Evolutionary conservation across 2,113 vertebrate genomes (phyloP), one percentile per base, ranked within the genome.

Genomic region (Alligator sinensis): DNA sequence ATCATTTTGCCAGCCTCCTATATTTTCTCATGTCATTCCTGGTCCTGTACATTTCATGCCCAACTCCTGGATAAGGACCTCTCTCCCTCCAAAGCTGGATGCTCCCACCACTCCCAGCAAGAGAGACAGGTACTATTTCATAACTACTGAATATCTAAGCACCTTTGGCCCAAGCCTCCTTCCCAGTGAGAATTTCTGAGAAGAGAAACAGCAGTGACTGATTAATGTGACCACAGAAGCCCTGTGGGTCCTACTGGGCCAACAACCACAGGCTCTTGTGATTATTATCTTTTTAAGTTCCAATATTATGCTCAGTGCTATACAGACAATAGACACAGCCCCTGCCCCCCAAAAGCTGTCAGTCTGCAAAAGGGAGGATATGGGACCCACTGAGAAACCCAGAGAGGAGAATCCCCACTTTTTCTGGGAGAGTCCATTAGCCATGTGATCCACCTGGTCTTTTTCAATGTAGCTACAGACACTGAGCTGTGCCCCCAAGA

Each of bases 231-330:
- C 47, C 47, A 47, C 47, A 9, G 47, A 47, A 47, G 8, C 47
- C 8, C 47, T 47, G 47, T 47, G 47, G 47, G 47, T 47, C 47
- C 68, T 70, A 38, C 6, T 1, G 0, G 15, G 59, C 28, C 70
- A 28, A 30, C 5, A 72, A 11, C 30, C 11, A 22, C 0, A 1
- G 5, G 21, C 6, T 87, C n/a, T 68, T 63, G 3, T 74, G 13
- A 19, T 4, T 76, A 25, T 63, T 58, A 22, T 80, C 47, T 0
- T 0, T 21, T 54, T 22, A 18, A 59, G 28, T 30, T 47, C 54
- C 14, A 59, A 9, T 5, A 11, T 2, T 17, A 17, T 11, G 28
- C 18, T 61, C 60, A 6, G 54, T 30, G 38, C 68, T 77, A 54
- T 61, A 61, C n/a, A 80, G 38, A 57, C 64, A 89, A 80, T 14